phyloP scores from a whole-genome alignment of 2,113 vertebrate species.

The Jaculus jaculus region DNA sequence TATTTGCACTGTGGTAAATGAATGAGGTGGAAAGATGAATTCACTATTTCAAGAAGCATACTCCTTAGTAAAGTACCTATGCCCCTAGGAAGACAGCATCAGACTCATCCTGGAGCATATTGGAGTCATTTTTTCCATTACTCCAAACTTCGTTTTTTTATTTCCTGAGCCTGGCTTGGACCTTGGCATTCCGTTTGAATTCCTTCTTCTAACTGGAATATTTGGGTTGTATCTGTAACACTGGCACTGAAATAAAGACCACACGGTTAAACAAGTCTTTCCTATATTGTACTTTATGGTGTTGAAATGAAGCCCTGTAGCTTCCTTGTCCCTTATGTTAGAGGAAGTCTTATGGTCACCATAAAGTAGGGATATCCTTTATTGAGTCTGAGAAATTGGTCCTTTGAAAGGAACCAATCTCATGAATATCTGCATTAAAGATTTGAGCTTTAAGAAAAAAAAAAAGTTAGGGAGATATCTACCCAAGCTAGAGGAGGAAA shows the following conservation, averaged over 20 bases:
- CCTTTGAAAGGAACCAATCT: conserved; percentile 47
- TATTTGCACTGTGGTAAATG: conserved; percentile 75
- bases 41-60: conserved; percentile 63
- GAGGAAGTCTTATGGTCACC: conserved; percentile 63
- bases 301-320: conserved; percentile 78
- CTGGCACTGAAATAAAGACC: conserved; percentile 90
- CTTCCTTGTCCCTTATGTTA: conserved; percentile 72
- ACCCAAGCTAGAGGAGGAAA: neutral
- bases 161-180: conserved; percentile 86
- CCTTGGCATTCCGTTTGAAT: conserved; percentile 86
- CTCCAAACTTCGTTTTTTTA: conserved; percentile 81
- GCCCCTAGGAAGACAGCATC: conserved; percentile 73
- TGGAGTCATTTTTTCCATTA: conserved; percentile 81
- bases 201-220: conserved; percentile 87
- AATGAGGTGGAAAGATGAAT: conserved; percentile 69
- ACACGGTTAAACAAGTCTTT: conserved; percentile 86
- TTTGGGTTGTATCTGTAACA: conserved; percentile 90
- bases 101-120: conserved; percentile 72
- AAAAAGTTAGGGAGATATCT: neutral
- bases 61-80: conserved; percentile 71
- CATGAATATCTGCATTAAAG: conserved; percentile 70
- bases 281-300: conserved; percentile 84
- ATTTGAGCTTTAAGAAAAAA: conserved; percentile 54
- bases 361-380: conserved; percentile 57
- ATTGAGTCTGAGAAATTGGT: conserved; percentile 59